phyloP scores from a whole-genome alignment of 2,113 vertebrate genomes.

The Chionis minor region DNA sequence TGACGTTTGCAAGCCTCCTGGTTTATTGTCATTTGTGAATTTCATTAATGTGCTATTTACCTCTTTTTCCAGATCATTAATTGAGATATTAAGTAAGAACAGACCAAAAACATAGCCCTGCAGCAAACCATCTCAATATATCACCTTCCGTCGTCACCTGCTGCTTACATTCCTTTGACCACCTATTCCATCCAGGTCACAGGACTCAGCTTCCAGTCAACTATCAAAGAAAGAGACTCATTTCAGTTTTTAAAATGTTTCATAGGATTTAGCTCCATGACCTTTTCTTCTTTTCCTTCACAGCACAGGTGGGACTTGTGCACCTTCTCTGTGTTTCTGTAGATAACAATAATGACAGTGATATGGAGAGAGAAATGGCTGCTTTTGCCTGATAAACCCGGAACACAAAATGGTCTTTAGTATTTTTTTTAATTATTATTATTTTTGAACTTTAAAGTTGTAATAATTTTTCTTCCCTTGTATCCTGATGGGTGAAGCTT shows the following conservation, averaged over 20 bases:
- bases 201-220: background rate
- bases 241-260: conserved; percentile 7
- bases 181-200: background rate
- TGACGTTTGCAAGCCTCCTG: conserved; percentile 31
- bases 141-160: background rate
- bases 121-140: background rate
- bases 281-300: background rate
- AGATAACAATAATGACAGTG: background rate
- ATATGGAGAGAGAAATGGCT: background rate
- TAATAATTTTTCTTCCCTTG: background rate
- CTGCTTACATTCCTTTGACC: background rate
- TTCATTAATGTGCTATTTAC: conserved; percentile 65
- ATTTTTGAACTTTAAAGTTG: background rate
- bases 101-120: conserved; percentile 6
- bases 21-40: conserved; percentile 59
- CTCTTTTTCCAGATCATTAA: conserved; percentile 64
- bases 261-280: background rate
- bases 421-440: background rate
- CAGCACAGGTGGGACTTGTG: background rate
- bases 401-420: background rate
- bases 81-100: conserved; percentile 64
- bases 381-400: background rate
- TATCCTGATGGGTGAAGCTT: background rate
- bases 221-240: background rate
- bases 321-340: background rate